Conservation (phyloP, 2,888 invertebrate genomes). For the Himalopsyche anomala region DNA sequence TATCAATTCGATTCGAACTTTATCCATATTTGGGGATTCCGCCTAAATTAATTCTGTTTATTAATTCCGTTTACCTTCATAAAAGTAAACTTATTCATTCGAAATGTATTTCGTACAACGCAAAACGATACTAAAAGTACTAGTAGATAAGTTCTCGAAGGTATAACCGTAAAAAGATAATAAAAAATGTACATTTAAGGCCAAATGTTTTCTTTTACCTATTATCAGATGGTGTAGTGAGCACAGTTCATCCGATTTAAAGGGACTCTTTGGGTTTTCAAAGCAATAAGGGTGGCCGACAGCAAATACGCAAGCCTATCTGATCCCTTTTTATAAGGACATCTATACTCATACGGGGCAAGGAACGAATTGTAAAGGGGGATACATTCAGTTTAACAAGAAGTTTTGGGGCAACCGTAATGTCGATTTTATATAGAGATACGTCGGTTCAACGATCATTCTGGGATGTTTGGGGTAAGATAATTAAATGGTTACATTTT, state of each 20-base stretch:
- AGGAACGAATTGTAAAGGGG: conserved; percentile 33
- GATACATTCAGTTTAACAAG: conserved; percentile 42
- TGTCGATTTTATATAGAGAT: conserved; percentile 42
- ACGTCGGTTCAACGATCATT: conserved; percentile 43
- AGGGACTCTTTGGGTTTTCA: conserved; percentile 46
- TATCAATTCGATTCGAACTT: no score
- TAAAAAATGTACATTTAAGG: conserved; percentile 43
- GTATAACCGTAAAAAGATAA: conserved; percentile 43
- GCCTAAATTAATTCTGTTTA: conserved; percentile 23
- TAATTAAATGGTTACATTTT: conserved; percentile 37
- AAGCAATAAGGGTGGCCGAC: conserved; percentile 53
- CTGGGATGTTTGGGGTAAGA: conserved; percentile 31
- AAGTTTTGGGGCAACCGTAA: conserved; percentile 32
- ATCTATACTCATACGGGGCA: conserved; percentile 42
- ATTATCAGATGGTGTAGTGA: conserved; percentile 47
- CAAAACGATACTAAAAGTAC: conserved; percentile 43
- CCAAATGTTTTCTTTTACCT: conserved; percentile 44
- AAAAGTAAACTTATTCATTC: conserved; percentile 37
- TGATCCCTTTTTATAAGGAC: conserved; percentile 58
- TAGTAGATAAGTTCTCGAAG: conserved; percentile 44
- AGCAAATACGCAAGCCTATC: conserved; percentile 52
- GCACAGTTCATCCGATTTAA: conserved; percentile 43
- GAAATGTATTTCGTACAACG: conserved; percentile 11
- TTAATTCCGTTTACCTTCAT: conserved; percentile 14
- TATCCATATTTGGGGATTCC: not conserved